phyloP scores from a whole-genome alignment of 2,113 vertebrate genomes.

The Psephotus haematonotus region DNA sequence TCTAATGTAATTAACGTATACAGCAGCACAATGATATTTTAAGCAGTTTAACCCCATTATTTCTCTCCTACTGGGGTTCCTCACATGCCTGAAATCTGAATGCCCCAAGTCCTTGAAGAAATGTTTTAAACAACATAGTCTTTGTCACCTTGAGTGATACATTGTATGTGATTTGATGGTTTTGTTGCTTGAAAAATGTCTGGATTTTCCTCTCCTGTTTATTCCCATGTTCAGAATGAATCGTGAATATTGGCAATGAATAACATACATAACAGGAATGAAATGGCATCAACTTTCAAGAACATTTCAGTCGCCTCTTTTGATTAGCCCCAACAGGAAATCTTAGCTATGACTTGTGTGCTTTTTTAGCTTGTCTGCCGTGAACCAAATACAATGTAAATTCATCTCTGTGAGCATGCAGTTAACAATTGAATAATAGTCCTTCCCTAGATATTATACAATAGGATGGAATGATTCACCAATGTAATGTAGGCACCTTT shows the following conservation, averaged over 20 bases:
- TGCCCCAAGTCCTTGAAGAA: background rate
- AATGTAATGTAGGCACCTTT: background rate
- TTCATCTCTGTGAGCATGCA: background rate
- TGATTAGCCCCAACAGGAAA: background rate
- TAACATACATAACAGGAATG: background rate
- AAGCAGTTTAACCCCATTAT: background rate
- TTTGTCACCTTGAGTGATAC: background rate
- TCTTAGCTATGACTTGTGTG: background rate
- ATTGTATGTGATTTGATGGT: background rate
- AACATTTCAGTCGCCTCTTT: background rate
- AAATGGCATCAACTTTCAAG: background rate
- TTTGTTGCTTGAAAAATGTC: background rate
- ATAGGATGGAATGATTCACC: background rate
- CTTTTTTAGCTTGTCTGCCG: background rate
- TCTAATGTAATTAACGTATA: background rate
- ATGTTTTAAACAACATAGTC: background rate
- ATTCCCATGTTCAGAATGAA: background rate
- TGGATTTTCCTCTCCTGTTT: background rate
- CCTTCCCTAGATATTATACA: background rate
- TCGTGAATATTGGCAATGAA: background rate
- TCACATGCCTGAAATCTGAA: background rate
- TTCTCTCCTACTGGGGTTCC: background rate
- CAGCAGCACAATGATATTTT: background rate
- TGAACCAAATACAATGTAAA: background rate
- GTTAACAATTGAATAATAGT: background rate